A percentile compares a stretch with the other conserved stretches of the same genome.
Evolutionary conservation across 2,888 invertebrate genomes (phyloP).

Genomic region (Drosophila monieri): DNA sequence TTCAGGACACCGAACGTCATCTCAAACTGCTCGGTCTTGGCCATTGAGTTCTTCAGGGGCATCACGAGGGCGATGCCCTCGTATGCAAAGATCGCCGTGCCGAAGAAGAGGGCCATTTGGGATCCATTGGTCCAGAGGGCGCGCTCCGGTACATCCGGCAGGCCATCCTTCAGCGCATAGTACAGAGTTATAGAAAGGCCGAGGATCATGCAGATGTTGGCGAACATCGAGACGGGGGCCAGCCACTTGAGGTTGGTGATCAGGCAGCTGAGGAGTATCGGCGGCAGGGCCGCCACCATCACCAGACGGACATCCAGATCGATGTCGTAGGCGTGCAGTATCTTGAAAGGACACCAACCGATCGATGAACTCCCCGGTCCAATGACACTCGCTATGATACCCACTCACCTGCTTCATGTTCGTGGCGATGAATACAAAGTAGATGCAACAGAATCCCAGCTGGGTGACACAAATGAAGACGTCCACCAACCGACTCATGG

Average conservation of each 20-base stretch:
- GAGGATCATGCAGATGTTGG: slow-evolving; percentile 90
- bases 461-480: slow-evolving; percentile 97
- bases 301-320: slow-evolving; percentile 88
- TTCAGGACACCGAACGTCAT: slow-evolving; percentile 94
- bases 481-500: slow-evolving; percentile 90
- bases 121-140: slow-evolving; percentile 86
- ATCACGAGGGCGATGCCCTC: slow-evolving; percentile 98
- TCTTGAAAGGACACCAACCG: slow-evolving; percentile 84
- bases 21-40: slow-evolving; percentile 90
- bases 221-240: slow-evolving; percentile 90
- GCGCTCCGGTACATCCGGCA: slow-evolving; percentile 87
- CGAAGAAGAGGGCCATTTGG: slow-evolving; percentile 94
- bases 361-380: neutral
- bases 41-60: slow-evolving; percentile 97
- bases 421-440: slow-evolving; percentile 96
- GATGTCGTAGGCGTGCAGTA: slow-evolving; percentile 87
- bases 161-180: slow-evolving; percentile 89
- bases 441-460: slow-evolving; percentile 98
- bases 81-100: slow-evolving; percentile 97
- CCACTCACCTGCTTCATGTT: slow-evolving; percentile 90
- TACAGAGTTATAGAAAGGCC: slow-evolving; percentile 90
- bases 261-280: slow-evolving; percentile 89
- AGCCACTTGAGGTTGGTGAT: slow-evolving; percentile 91
- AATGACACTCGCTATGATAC: neutral
- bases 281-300: slow-evolving; percentile 90